These are phyloP conservation scores for Heliothis peltigera DNA, from an alignment of 2,888 invertebrate species.

Conservation along the genomic window DNA sequence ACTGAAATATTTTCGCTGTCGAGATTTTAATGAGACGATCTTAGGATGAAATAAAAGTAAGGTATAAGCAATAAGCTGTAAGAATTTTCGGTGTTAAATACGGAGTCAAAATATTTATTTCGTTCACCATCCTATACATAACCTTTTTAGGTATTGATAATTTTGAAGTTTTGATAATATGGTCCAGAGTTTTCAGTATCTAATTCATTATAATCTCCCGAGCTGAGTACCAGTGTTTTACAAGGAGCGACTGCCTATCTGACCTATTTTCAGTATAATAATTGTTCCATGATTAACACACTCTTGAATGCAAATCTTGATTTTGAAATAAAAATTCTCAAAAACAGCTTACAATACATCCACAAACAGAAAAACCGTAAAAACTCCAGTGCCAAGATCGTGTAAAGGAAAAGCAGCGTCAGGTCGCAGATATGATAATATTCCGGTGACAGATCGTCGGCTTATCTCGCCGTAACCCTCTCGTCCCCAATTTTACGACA, in stretches of 20 bases:
- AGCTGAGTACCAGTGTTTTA: no score
- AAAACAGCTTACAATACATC: no score
- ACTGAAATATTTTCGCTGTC: conserved; percentile 33
- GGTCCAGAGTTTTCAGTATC: neutral
- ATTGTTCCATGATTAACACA: no score
- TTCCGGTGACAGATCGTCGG: conserved; percentile 58
- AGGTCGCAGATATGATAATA: conserved; percentile 59
- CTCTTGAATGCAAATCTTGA: no score
- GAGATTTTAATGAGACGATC: conserved; percentile 36
- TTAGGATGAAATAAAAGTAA: conserved; percentile 9
- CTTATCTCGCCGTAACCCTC: conserved; percentile 59
- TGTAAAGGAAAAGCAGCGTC: conserved; percentile 45
- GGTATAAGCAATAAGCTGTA: neutral
- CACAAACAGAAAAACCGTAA: neutral
- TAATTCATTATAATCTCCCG: no score
- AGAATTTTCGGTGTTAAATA: neutral
- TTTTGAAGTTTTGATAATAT: no score
- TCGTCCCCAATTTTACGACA: conserved; percentile 57
- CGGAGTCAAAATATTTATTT: no score
- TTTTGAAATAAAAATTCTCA: no score
- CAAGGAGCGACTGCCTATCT: no score
- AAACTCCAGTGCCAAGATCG: conserved; percentile 29
- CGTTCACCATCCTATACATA: no score
- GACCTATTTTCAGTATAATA: no score
- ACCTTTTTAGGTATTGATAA: no score